Evolutionary conservation across 2,113 vertebrate genomes (phyloP).

Genomic region (Sturnira hondurensis): DNA sequence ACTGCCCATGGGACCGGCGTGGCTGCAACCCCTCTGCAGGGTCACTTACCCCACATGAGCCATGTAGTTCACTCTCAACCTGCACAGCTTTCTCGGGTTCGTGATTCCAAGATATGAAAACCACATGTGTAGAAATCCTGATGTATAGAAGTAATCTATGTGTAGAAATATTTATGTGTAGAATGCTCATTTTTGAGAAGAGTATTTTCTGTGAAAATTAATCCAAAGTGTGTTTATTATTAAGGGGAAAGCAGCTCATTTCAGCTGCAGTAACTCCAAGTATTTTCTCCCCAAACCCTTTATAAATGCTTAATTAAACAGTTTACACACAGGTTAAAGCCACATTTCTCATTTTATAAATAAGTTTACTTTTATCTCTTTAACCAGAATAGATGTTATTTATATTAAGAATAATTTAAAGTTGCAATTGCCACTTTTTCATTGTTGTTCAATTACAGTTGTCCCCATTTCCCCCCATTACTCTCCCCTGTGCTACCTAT

Average conservation of each 20-base stretch:
- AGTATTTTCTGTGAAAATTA: constrained; percentile 58
- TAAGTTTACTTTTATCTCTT: background rate
- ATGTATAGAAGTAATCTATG: constrained; percentile 33
- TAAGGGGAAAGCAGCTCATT: constrained; percentile 50
- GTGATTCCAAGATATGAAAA: constrained; percentile 65
- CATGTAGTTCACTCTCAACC: constrained; percentile 72
- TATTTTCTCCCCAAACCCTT: background rate
- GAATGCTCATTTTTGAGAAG: constrained; percentile 36
- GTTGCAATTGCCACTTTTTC: background rate
- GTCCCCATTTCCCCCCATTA: no score
- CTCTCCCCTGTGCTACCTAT: no score
- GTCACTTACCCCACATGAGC: constrained; percentile 49
- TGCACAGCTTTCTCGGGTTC: constrained; percentile 43
- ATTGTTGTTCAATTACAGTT: no score
- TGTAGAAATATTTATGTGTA: constrained; percentile 48
- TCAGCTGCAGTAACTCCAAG: background rate
- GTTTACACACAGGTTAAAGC: background rate
- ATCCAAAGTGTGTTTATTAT: constrained; percentile 72
- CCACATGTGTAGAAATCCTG: constrained; percentile 55
- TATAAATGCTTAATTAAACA: background rate
- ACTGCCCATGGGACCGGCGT: constrained; percentile 4
- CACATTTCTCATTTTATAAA: background rate
- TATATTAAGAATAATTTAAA: background rate
- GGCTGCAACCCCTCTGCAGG: background rate
- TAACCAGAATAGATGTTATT: background rate